These are phyloP conservation scores for Daboia siamensis DNA, from an alignment of 2,113 vertebrate species.

Conservation along the genomic window DNA sequence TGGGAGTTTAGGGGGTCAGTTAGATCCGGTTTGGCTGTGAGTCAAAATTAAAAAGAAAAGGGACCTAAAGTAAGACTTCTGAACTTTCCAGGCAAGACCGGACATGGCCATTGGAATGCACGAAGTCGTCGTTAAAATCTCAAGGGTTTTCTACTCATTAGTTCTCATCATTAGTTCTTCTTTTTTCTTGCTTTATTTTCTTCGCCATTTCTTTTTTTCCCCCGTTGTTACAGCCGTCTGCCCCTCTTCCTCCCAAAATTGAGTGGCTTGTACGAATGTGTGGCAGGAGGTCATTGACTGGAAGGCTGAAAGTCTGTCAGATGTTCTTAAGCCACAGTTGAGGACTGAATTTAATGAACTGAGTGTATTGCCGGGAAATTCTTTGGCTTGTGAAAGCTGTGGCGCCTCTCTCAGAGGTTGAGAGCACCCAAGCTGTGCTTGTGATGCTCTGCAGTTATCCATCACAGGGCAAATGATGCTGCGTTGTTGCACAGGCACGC, in stretches of 20 bases:
- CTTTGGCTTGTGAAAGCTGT: not conserved
- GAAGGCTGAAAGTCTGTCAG: not conserved
- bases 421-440: not conserved
- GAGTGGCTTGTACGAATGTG: not conserved
- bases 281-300: not conserved
- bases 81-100: too few species aligned
- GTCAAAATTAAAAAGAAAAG: not conserved
- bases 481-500: not conserved
- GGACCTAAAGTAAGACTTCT: not conserved
- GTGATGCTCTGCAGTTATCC: not conserved
- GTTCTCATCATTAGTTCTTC: too few species aligned
- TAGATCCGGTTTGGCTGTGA: not conserved
- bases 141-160: not conserved
- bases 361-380: not conserved
- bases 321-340: not conserved
- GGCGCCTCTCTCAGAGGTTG: not conserved
- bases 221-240: not conserved
- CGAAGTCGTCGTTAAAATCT: not conserved
- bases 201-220: not conserved
- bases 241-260: not conserved
- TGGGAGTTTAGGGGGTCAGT: not conserved
- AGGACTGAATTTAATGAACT: slow-evolving; percentile 1
- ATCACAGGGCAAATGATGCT: not conserved
- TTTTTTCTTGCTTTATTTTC: not conserved
- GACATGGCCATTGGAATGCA: not conserved